These are phyloP conservation scores for Columba livia DNA, from an alignment of 2,113 vertebrate genomes.

Conservation along the genomic window DNA sequence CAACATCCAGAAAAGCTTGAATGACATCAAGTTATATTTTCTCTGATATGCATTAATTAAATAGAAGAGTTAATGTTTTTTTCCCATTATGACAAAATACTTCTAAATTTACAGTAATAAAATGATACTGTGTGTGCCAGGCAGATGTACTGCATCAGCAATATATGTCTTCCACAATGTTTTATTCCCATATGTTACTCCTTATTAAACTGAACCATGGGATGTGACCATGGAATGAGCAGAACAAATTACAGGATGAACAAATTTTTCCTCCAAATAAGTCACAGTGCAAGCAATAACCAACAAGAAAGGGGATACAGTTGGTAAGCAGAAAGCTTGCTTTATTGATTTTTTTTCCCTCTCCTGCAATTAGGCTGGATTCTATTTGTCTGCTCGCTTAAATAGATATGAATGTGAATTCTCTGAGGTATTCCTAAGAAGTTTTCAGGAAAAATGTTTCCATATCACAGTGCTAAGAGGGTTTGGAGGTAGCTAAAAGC, in stretches of 20 bases:
- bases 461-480: constrained; percentile 64
- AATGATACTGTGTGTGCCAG: neutral
- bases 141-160: neutral
- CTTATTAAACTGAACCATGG: constrained; percentile 4
- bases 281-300: constrained; percentile 10
- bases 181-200: neutral
- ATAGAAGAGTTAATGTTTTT: neutral
- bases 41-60: neutral
- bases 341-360: constrained; percentile 63
- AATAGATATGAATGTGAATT: constrained; percentile 67
- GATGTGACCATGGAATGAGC: constrained; percentile 20
- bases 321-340: constrained; percentile 47
- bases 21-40: neutral
- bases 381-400: constrained; percentile 56
- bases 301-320: constrained; percentile 33
- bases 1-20: neutral
- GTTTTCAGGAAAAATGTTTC: constrained; percentile 66
- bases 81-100: neutral
- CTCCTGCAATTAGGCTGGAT: constrained; percentile 51
- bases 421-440: constrained; percentile 62
- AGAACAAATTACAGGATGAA: constrained; percentile 44
- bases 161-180: neutral
- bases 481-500: constrained; percentile 57
- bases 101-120: neutral
- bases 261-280: constrained; percentile 40